phyloP scores from a whole-genome alignment of 1,140 invertebrate species.

The Trissolcus basalis region DNA sequence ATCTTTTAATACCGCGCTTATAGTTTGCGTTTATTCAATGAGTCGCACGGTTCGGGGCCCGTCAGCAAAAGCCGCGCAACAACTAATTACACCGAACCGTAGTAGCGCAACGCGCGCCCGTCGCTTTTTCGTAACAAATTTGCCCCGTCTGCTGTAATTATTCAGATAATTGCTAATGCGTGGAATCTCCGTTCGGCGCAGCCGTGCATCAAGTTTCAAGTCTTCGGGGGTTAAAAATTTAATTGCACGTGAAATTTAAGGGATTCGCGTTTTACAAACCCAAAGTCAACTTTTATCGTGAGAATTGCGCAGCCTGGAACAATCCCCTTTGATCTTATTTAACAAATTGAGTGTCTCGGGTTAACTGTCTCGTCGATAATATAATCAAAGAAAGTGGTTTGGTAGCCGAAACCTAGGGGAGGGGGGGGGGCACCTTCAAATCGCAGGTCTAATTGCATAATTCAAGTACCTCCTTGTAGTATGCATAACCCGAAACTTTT shows the following conservation, averaged over 20 bases:
- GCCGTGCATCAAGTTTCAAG: not conserved
- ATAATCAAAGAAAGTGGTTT: too few relatives aligned
- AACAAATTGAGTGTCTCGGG: too few relatives aligned
- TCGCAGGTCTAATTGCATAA: constrained; percentile 50
- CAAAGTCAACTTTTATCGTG: too few relatives aligned
- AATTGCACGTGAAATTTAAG: too few relatives aligned
- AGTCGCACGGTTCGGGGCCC: constrained; percentile 37
- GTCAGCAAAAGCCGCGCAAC: constrained; percentile 26
- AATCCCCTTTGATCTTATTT: too few relatives aligned
- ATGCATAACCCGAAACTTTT: constrained; percentile 20
- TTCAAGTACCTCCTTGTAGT: constrained; percentile 37
- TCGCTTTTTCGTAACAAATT: constrained; percentile 47
- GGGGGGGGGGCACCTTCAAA: not conserved
- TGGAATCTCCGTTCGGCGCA: not conserved
- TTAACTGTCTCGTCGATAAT: too few relatives aligned
- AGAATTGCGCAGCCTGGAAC: too few relatives aligned
- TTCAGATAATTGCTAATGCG: constrained; percentile 12
- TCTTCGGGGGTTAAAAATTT: not conserved
- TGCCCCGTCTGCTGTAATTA: constrained; percentile 19
- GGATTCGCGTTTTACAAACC: too few relatives aligned
- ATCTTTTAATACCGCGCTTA: constrained; percentile 44
- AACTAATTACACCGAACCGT: constrained; percentile 44
- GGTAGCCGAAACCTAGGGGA: too few relatives aligned
- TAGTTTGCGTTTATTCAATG: constrained; percentile 40
- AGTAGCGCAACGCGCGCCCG: constrained; percentile 1